Evolutionary conservation across 1,140 invertebrate genomes (phyloP), one percentile per base, ranked within the genome.

Genomic region (Carcinoscorpius rotundicauda): DNA sequence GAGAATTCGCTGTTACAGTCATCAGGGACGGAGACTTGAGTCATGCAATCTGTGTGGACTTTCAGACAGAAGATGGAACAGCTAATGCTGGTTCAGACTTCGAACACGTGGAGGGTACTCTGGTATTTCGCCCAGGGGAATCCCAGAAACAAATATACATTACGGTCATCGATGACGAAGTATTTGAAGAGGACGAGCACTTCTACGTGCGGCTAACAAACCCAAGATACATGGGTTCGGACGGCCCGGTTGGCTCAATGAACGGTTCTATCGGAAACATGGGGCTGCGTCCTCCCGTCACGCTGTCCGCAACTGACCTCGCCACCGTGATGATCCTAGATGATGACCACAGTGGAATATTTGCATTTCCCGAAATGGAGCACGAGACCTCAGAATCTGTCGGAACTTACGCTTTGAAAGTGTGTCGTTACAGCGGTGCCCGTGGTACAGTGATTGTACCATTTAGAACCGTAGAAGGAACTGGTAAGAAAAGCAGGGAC

Each of bases 151-250:
- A 97, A 75, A 95, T 98, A 51, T 88, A 93, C 75, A 82, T 97
- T 49, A 88, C 92, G 74, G 92, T 99, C 9, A 94, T 99, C 67
- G 96, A 99, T 75, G 97, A 99, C 76, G 97, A 99, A 65, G 87
- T 98, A 2, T 99, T 99, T 76, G 97, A 99, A 78, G 94, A 98
- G 75, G 96, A 99, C 76, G 96, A 98, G 80, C 93, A 98, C 76
- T 98, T 99, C 78, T 98, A 93, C 76, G 85, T 97, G 55, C 52
- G 66, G 51, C 52, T 67, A 9, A 66, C 64, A 49, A 70, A 70
- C 50, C 67, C 67, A 6, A 67, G 63, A 29, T 70, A 68, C 58
- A 63, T 29, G 29, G 29, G 29, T 29, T 29, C 29, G 29, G 29
- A 29, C 29, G 29, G 29, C n/a, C 6, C n/a, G 6, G n/a, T n/a